phyloP scores from a whole-genome alignment of 2,113 vertebrate species.

The Columba livia region DNA sequence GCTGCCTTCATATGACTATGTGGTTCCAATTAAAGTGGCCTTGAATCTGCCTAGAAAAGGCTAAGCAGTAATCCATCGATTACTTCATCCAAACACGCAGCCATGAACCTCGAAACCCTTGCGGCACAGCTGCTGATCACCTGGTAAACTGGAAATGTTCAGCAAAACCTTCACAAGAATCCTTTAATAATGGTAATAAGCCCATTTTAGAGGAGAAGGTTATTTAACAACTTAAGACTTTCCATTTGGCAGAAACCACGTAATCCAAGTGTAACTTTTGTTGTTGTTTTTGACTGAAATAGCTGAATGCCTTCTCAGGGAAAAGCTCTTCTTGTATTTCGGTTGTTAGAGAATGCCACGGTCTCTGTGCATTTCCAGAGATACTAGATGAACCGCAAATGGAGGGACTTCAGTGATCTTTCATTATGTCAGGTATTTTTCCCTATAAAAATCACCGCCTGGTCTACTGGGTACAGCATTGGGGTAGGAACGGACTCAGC shows the following conservation, averaged over 20 bases:
- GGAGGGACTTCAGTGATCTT: not conserved
- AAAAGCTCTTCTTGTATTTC: accelerated
- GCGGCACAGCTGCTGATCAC: not conserved
- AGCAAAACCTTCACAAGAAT: not conserved
- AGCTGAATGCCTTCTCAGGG: not conserved
- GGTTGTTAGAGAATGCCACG: not conserved
- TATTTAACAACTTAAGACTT: not conserved
- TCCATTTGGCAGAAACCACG: not conserved
- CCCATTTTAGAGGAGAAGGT: not conserved
- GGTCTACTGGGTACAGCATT: not conserved
- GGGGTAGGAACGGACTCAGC: not conserved
- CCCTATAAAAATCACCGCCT: not conserved
- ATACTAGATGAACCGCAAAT: not conserved
- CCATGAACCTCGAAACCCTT: not conserved
- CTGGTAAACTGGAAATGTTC: not conserved
- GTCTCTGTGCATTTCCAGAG: not conserved
- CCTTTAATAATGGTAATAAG: not conserved
- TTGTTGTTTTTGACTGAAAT: not conserved
- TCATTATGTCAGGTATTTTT: not conserved
- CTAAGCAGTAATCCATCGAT: not conserved
- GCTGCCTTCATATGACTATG: not conserved
- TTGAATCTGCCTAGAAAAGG: not conserved
- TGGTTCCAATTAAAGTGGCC: not conserved
- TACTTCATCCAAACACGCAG: not conserved
- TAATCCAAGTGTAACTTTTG: not conserved